phyloP scores from a whole-genome alignment of 2,113 vertebrate species.

The Menura novaehollandiae region DNA sequence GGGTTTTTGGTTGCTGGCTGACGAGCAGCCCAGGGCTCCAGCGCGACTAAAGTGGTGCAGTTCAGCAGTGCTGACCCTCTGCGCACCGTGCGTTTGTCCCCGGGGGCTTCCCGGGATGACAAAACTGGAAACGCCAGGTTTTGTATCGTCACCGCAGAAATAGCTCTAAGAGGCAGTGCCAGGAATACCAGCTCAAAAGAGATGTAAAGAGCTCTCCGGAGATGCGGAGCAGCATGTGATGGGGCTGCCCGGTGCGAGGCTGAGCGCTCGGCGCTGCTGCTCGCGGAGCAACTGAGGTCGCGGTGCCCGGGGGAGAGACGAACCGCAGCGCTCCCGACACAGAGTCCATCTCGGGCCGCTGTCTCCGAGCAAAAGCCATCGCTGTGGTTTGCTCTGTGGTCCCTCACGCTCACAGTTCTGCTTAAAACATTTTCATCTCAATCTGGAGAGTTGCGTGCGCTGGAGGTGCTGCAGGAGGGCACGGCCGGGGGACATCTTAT shows the following conservation, averaged over 20 bases:
- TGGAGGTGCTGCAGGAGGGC: background rate
- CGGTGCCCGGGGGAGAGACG: background rate
- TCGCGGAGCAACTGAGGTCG: background rate
- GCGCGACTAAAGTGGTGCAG: fast-evolving
- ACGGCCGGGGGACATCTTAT: fast-evolving
- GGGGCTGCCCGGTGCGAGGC: background rate
- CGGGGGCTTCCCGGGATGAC: fast-evolving
- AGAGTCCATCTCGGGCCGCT: background rate
- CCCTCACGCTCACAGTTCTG: background rate
- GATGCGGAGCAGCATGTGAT: background rate
- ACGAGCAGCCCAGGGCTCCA: background rate
- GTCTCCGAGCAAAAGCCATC: background rate
- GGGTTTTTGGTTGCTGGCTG: background rate
- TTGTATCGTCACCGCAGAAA: background rate
- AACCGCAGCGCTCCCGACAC: fast-evolving
- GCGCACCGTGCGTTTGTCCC: background rate
- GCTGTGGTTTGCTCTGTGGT: fast-evolving
- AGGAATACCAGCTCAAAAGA: background rate
- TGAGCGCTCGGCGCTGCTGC: background rate
- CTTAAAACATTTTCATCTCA: background rate
- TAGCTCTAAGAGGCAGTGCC: background rate
- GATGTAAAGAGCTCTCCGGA: background rate
- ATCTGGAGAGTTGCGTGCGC: fast-evolving
- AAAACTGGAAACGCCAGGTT: background rate
- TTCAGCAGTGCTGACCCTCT: background rate